A percentile compares a stretch with the other conserved stretches of the same genome.
These are phyloP conservation scores for Gortyna flavago DNA, from an alignment of 2,888 invertebrate species.

Conservation along the genomic window DNA sequence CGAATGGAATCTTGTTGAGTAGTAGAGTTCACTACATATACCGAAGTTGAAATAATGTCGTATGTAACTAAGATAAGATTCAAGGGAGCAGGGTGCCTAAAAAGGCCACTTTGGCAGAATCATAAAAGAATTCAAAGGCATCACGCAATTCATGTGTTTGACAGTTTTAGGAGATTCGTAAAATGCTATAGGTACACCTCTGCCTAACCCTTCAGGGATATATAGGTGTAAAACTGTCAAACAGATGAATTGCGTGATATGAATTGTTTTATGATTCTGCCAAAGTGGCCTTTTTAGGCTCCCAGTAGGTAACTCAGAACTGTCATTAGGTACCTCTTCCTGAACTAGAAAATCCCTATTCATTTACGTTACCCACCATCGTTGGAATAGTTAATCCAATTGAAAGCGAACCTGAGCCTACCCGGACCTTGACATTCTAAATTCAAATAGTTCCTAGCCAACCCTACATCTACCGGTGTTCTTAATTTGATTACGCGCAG, in stretches of 20 bases:
- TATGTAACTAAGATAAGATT: neutral
- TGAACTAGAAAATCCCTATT: neutral
- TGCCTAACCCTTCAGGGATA: no score
- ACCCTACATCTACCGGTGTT: slow-evolving; percentile 38
- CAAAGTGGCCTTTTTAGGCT: no score
- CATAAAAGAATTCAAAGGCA: no score
- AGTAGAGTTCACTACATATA: neutral
- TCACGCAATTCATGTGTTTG: no score
- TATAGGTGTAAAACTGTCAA: no score
- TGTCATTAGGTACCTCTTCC: neutral
- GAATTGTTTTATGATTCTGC: no score
- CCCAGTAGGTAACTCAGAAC: neutral
- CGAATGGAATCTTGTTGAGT: neutral
- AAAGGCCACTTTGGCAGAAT: no score
- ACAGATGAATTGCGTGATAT: no score
- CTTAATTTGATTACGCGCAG: slow-evolving; percentile 61
- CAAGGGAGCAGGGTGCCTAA: no score
- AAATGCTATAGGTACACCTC: no score
- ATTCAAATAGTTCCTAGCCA: slow-evolving; percentile 30
- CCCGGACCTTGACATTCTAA: slow-evolving; percentile 22
- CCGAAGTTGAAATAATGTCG: neutral
- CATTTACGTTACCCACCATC: neutral
- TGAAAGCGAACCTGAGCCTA: neutral
- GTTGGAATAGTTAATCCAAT: slow-evolving; percentile 8
- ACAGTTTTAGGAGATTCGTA: no score